These are phyloP conservation scores for Syrmaticus mikado DNA, from an alignment of 2,113 vertebrate species.

Conservation along the genomic window DNA sequence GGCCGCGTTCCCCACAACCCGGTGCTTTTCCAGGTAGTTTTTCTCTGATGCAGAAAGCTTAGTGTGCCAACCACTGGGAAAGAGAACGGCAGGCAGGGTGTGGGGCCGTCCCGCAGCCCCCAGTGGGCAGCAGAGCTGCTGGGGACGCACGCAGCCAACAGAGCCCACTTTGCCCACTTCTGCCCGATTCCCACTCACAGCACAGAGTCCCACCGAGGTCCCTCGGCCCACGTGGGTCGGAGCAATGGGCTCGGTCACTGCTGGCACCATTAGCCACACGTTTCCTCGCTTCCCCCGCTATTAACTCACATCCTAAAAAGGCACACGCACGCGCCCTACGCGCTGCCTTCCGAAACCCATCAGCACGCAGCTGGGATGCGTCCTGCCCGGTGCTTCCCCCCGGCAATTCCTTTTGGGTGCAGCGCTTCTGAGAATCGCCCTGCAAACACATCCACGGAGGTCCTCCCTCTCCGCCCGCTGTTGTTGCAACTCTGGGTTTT, in stretches of 20 bases:
- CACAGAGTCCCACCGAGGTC: background rate
- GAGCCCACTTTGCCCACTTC: background rate
- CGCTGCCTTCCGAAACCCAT: slow-evolving; percentile 3
- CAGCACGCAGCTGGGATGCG: background rate
- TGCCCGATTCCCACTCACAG: background rate
- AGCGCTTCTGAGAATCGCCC: slow-evolving; percentile 30
- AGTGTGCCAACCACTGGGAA: background rate
- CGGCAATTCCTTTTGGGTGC: background rate
- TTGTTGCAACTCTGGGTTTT: slow-evolving; percentile 88
- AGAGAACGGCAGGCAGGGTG: background rate
- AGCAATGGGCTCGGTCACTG: background rate
- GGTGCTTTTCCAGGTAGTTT: background rate
- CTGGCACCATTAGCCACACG: background rate
- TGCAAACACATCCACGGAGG: background rate
- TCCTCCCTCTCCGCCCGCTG: slow-evolving; percentile 56
- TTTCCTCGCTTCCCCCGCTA: background rate
- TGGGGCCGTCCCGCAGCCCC: too few relatives aligned
- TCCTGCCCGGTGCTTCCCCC: background rate
- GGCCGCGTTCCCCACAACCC: background rate
- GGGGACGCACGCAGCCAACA: background rate
- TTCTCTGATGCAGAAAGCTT: fast-evolving
- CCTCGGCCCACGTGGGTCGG: background rate
- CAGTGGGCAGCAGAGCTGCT: too few relatives aligned
- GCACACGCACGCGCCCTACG: background rate
- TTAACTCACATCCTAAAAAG: background rate